These are phyloP conservation scores for Sphaerophoria rueppellii DNA, from an alignment of 2,888 invertebrate genomes.

Conservation along the genomic window DNA sequence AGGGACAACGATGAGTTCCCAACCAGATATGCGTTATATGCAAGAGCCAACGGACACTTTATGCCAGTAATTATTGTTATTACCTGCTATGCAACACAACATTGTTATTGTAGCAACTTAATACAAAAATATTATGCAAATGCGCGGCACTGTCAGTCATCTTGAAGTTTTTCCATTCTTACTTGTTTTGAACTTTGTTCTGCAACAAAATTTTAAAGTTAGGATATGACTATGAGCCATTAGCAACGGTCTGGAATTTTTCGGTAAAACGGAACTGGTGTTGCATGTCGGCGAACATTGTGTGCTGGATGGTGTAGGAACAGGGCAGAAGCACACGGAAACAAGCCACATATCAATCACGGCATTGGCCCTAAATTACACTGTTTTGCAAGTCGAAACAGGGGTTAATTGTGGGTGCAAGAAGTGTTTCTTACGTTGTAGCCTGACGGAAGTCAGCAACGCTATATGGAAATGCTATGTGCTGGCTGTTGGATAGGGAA, in stretches of 20 bases:
- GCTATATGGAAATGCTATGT: background rate
- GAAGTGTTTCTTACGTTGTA: slow-evolving; percentile 61
- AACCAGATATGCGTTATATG: slow-evolving; percentile 40
- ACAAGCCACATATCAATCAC: slow-evolving; percentile 73
- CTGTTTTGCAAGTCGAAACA: slow-evolving; percentile 56
- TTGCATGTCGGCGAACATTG: slow-evolving; percentile 48
- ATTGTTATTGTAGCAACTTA: slow-evolving; percentile 60
- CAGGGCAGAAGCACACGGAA: slow-evolving; percentile 55
- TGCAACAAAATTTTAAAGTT: background rate
- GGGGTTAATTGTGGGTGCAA: slow-evolving; percentile 69
- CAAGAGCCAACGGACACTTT: slow-evolving; percentile 52
- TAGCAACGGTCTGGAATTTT: slow-evolving; percentile 27
- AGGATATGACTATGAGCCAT: slow-evolving; percentile 15
- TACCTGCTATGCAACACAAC: slow-evolving; percentile 55
- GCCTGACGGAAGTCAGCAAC: slow-evolving; percentile 53
- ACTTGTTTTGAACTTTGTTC: slow-evolving; percentile 49
- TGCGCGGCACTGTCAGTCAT: slow-evolving; percentile 68
- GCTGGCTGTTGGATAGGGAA: slow-evolving; percentile 1
- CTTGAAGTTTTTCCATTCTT: slow-evolving; percentile 56
- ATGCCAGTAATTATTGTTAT: slow-evolving; percentile 71
- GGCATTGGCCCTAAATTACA: slow-evolving; percentile 61
- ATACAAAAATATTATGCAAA: slow-evolving; percentile 69
- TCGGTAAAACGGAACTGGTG: slow-evolving; percentile 34
- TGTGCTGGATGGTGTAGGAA: slow-evolving; percentile 24
- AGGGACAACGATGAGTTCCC: background rate